Conservation (phyloP, 1,140 invertebrate species). For the Ruditapes philippinarum region DNA sequence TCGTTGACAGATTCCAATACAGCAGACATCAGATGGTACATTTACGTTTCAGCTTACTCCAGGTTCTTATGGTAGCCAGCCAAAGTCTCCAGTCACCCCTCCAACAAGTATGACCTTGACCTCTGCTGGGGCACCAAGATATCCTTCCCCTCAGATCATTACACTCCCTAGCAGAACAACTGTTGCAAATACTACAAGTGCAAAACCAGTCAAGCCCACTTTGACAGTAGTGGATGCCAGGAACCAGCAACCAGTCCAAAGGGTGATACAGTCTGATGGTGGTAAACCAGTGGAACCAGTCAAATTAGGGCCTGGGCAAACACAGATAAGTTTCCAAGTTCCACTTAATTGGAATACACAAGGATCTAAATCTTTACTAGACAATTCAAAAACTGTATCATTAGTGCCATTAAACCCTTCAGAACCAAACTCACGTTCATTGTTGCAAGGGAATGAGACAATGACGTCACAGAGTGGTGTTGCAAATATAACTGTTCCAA, state of each 20-base stretch:
- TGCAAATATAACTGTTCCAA: neutral
- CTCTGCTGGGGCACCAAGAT: slow-evolving; percentile 19
- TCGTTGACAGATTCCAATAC: neutral
- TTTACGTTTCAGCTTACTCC: slow-evolving; percentile 32
- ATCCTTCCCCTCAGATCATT: slow-evolving; percentile 42
- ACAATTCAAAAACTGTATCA: slow-evolving; percentile 44
- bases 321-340: slow-evolving; percentile 62
- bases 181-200: neutral
- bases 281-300: slow-evolving; percentile 3
- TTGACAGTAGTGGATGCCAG: slow-evolving; percentile 3
- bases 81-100: slow-evolving; percentile 16
- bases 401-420: slow-evolving; percentile 32
- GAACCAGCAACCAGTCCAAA: neutral
- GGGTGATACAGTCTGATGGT: neutral
- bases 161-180: slow-evolving; percentile 19
- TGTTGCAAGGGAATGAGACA: slow-evolving; percentile 30
- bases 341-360: slow-evolving; percentile 53
- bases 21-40: slow-evolving; percentile 49
- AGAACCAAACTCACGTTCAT: slow-evolving; percentile 34
- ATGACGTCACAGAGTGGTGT: neutral
- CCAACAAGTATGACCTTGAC: neutral
- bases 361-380: slow-evolving; percentile 59
- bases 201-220: neutral
- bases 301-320: slow-evolving; percentile 26
- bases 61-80: neutral